Percentiles rank a stretch among this genome's conserved stretches.
These are phyloP conservation scores for Corapipo altera DNA, from an alignment of 2,113 vertebrate species.

Conservation along the genomic window DNA sequence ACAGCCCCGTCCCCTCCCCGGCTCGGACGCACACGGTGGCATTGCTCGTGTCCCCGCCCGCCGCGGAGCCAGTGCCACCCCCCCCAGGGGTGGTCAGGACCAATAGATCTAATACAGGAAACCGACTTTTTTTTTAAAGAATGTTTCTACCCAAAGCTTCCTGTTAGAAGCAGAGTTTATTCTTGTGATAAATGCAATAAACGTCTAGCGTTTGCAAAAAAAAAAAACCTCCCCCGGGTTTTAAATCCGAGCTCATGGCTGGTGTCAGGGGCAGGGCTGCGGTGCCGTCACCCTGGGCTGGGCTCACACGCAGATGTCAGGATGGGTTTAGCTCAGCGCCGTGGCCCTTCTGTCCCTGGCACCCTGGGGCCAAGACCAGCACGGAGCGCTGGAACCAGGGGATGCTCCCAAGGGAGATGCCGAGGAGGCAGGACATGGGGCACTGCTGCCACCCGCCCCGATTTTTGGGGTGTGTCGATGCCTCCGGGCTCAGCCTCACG, in stretches of 20 bases:
- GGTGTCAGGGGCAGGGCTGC: background rate
- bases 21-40: background rate
- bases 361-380: background rate
- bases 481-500: accelerated
- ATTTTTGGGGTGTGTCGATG: accelerated
- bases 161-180: conserved; percentile 54
- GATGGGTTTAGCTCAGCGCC: background rate
- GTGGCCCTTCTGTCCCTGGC: accelerated
- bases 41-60: background rate
- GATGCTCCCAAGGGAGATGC: background rate
- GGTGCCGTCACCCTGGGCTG: background rate
- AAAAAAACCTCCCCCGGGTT: background rate
- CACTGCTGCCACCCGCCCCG: accelerated
- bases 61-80: background rate
- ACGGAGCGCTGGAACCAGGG: accelerated
- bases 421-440: accelerated
- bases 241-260: accelerated
- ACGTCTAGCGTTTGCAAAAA: conserved; percentile 23
- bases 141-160: conserved; percentile 42
- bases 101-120: background rate
- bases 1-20: conserved; percentile 3
- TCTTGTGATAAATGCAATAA: conserved; percentile 63
- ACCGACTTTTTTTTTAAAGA: conserved; percentile 19
- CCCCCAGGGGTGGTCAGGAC: conserved; percentile 34
- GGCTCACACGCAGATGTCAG: background rate